These are phyloP conservation scores for Cebus imitator DNA, from an alignment of 2,113 vertebrate genomes.

Conservation along the genomic window DNA sequence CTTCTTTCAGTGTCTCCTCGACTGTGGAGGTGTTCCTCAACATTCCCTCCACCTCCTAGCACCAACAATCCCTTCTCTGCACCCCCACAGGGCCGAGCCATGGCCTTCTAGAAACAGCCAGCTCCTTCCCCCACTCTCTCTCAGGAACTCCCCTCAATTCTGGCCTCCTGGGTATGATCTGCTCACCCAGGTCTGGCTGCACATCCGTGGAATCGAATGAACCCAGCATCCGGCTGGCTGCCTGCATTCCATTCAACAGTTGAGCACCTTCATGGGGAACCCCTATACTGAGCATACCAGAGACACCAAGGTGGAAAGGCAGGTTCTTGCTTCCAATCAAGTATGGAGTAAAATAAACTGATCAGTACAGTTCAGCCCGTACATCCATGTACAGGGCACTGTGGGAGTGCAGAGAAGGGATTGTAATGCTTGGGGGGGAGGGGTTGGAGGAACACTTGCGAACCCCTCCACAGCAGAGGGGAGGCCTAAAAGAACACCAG, in stretches of 20 bases:
- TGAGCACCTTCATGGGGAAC: background rate
- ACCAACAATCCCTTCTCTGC: no score
- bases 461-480: background rate
- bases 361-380: no score
- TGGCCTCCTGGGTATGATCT: background rate
- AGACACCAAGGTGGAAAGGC: background rate
- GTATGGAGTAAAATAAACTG: background rate
- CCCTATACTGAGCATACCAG: background rate
- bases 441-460: background rate
- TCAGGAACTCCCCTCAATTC: background rate
- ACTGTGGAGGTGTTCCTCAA: no score
- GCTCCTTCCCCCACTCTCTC: background rate
- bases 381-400: accelerated
- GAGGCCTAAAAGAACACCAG: background rate
- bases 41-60: no score
- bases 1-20: no score
- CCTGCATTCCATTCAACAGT: background rate
- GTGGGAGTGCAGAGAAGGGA: background rate
- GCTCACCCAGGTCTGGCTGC: background rate
- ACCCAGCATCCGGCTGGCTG: no score
- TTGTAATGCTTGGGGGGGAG: background rate
- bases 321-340: background rate
- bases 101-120: background rate
- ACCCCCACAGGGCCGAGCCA: background rate
- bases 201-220: background rate